Percentiles rank a stretch among this genome's conserved stretches.
Conservation (phyloP, 2,113 vertebrate species). For the Pheucticus melanocephalus region DNA sequence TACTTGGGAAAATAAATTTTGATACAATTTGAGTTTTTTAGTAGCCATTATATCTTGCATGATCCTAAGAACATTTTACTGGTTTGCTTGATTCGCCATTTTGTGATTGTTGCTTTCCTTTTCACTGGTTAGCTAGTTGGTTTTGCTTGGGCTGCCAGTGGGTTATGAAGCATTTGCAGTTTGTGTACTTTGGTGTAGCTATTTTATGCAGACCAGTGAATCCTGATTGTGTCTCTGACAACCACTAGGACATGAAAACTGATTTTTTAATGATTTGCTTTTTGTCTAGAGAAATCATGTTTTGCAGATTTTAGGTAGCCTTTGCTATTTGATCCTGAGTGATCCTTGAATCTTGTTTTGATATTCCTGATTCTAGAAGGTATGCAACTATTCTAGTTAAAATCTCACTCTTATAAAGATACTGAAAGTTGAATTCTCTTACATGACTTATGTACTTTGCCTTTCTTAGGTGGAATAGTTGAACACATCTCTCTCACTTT, state of each 20-base stretch:
- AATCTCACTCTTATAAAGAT: not conserved
- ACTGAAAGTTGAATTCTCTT: not conserved
- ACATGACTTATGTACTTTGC: not conserved
- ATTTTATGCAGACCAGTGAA: not conserved
- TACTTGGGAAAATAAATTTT: not conserved
- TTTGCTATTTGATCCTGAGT: not conserved
- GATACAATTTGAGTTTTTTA: not conserved
- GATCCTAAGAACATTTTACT: not conserved
- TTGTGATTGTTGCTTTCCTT: not conserved
- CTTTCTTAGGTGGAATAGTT: not conserved
- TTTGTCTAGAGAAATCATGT: not conserved
- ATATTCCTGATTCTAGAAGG: not conserved
- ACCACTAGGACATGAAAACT: rapidly evolving
- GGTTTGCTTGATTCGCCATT: not conserved
- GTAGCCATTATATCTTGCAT: not conserved
- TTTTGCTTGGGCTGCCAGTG: not conserved
- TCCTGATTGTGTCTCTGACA: not conserved
- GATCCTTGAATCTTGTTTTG: not conserved
- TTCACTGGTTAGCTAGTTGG: not conserved
- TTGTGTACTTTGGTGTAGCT: not conserved
- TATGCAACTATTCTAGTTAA: not conserved
- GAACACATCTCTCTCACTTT: not conserved
- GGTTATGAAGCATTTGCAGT: not conserved
- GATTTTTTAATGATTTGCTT: not conserved
- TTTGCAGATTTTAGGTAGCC: not conserved